Base-by-base conservation (phyloP, 2,797 vertebrate genomes). In the Artibeus lituratus region DNA sequence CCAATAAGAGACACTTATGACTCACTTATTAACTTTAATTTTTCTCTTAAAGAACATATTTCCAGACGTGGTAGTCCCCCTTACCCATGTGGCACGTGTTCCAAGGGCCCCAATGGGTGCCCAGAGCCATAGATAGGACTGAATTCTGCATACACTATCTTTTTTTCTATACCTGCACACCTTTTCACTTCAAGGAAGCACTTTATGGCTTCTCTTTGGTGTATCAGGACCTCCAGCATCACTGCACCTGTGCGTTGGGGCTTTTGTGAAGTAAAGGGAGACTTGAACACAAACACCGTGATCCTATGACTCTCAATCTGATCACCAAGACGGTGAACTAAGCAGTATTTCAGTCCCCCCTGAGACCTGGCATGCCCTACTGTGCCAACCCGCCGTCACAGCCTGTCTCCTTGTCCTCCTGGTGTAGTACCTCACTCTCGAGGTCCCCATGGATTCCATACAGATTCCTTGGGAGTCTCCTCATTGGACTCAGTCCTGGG, bases 341-440 rank as follows among this genome's bases (percentile, higher is more conserved):
- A 81, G 4, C 4, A 4, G 21, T 6, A 15, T 44, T 14, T 44
- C 53, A 51, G 37, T 24, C 37, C 76, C 76, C 57, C 74, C 21
- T 44, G 37, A 35, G 10, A 77, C 44, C 70, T 16, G 7, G 8
- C 1, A 2, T 4, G 37, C 35, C 65, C 3, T 18, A 3, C 21
- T 9, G 0, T 3, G 1, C n/a, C 14, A 10, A 47, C 35, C 24
- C 35, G 37, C 12, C 18, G 0, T 39, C 18, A 7, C 32, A n/a
- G 29, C 32, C 49, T 91, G 62, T 74, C 37, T n/a, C 39, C 55
- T 77, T 87, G 47, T 39, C 12, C 57, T 39, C 19, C 44, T 55
- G 72, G 24, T 44, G 37, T 9, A 22, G n/a, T 29, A 76, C 24
- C 44, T n/a, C 35, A 32, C 42, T 62, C 44, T 7, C 6, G 35